Evolutionary conservation across 2,113 vertebrate species (phyloP).

Genomic region (Oreochromis niloticus): DNA sequence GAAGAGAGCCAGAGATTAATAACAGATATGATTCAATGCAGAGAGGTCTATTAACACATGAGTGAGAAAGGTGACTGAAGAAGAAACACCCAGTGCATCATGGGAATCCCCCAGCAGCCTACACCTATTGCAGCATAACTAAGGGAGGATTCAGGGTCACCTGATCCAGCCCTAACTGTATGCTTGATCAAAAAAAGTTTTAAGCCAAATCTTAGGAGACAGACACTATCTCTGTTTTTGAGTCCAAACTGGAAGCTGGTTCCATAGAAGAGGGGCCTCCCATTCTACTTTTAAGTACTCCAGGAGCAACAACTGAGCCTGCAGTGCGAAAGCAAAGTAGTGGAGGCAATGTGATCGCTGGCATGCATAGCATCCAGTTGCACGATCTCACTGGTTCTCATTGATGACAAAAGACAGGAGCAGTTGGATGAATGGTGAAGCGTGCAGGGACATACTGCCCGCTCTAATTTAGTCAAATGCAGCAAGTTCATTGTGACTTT

Average conservation of each 20-base stretch:
- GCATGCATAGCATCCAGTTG: background rate
- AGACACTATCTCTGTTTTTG: background rate
- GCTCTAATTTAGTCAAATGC: background rate
- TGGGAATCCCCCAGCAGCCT: background rate
- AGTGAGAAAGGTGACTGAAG: background rate
- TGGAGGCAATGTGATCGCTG: background rate
- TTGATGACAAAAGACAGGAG: background rate
- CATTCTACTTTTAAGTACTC: background rate
- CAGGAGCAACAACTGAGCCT: fast-evolving
- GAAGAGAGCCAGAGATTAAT: background rate
- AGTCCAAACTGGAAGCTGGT: background rate
- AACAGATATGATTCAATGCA: background rate
- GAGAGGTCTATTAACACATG: background rate
- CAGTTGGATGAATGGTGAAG: background rate
- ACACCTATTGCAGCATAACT: background rate
- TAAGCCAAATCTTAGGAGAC: background rate
- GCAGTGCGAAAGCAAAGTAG: fast-evolving
- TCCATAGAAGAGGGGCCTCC: background rate
- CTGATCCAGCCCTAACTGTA: background rate
- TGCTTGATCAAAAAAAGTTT: background rate
- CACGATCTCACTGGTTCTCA: background rate
- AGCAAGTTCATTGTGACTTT: background rate
- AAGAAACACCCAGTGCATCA: background rate
- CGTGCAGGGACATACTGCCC: background rate
- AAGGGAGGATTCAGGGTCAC: background rate